These are phyloP conservation scores for Heliconius sara DNA, from an alignment of 2,888 invertebrate species.

Conservation along the genomic window DNA sequence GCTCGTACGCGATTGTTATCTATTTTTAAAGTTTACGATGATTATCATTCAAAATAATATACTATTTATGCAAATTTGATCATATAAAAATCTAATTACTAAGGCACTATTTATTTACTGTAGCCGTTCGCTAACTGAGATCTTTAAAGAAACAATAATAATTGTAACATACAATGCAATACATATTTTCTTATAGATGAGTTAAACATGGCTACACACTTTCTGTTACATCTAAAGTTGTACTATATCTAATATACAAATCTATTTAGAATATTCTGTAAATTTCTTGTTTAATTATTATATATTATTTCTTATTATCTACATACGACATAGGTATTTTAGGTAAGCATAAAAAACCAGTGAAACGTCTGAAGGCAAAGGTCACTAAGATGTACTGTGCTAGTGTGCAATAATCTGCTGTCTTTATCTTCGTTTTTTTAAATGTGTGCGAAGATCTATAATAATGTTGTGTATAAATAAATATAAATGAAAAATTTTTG, in stretches of 20 bases:
- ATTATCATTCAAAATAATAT: background rate
- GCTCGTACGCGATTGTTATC: background rate
- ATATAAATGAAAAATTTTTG: background rate
- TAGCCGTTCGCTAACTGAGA: background rate
- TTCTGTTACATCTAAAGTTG: background rate
- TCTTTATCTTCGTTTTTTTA: background rate
- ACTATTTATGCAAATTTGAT: background rate
- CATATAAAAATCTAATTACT: background rate
- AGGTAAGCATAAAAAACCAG: background rate
- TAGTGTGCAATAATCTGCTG: background rate
- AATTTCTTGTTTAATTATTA: background rate
- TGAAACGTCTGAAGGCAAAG: background rate
- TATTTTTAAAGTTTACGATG: background rate
- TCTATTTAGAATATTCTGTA: background rate
- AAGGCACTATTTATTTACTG: background rate
- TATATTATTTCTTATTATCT: background rate
- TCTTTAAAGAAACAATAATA: background rate
- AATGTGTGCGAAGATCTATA: background rate
- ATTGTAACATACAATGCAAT: background rate
- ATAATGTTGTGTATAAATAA: background rate
- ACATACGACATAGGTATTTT: background rate
- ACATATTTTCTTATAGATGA: background rate
- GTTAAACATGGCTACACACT: background rate
- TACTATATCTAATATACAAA: background rate
- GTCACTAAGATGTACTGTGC: constrained; percentile 8